These are phyloP conservation scores for Diceros bicornis DNA, from an alignment of 2,797 vertebrate species.

Conservation along the genomic window DNA sequence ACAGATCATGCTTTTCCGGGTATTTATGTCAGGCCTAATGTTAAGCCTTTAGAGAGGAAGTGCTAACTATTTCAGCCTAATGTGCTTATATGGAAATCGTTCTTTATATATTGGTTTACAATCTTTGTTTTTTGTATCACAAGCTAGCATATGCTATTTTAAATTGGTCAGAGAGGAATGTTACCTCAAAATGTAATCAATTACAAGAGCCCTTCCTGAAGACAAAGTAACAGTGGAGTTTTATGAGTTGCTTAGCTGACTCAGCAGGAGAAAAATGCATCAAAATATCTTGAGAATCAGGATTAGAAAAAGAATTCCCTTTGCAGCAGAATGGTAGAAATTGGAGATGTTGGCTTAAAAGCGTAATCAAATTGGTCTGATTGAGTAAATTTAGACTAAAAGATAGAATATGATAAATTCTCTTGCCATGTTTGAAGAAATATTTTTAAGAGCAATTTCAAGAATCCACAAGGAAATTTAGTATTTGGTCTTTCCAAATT, in stretches of 20 bases:
- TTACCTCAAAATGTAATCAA: not conserved
- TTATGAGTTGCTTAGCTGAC: not conserved
- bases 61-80: not conserved
- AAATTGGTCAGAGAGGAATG: not conserved
- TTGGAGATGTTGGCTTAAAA: not conserved
- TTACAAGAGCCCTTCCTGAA: not conserved
- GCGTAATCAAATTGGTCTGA: not conserved
- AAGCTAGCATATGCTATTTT: not conserved
- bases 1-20: not conserved
- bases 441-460: not conserved
- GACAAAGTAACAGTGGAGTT: not conserved
- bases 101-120: not conserved
- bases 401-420: not conserved
- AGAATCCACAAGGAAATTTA: not conserved
- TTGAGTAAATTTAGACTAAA: not conserved
- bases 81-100: not conserved
- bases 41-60: not conserved
- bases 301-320: not conserved
- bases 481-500: not conserved
- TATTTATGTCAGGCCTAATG: not conserved
- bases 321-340: not conserved
- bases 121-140: not conserved
- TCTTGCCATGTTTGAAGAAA: not conserved
- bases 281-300: not conserved
- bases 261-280: not conserved